Evolutionary conservation across 2,888 invertebrate species (phyloP), one percentile per base, ranked within the genome.

Genomic region (Rhingia rostrata): DNA sequence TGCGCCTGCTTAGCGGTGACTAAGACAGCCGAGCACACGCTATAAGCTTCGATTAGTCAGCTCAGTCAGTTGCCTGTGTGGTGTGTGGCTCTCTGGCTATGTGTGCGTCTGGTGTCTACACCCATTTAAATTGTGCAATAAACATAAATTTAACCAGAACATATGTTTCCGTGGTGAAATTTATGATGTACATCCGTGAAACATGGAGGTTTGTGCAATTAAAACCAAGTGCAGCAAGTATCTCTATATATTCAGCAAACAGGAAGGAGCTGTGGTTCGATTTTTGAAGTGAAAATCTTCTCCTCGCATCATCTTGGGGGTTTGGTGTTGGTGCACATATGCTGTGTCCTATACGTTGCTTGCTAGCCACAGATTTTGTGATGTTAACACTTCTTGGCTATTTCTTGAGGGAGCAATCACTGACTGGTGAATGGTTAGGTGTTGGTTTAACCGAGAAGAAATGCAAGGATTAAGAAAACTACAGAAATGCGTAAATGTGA

Each of bases 111-210:
- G 58, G 35, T 84, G 74, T 75, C 84, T 79, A 80, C 84, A 84
- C 84, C 74, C 75, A 84, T 84, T 80, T 84, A 84, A 84, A 49
- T 75, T 75, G 84, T 74, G 74, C 84, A 84, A 80, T 84, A 84
- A 84, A 75, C 80, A 84, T 84, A 84, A 84, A 84, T 84, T 75
- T 45, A 75, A 66, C 47, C 70, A 70, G 74, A 84, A 84, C 84
- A 84, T 80, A 84, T 84, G 84, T 84, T 84, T 84, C 80, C 80
- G 60, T 64, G 75, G 84, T 80, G 74, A 84, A 84, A 75, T 84
- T 84, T 80, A 75, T 84, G 80, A 84, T 84, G 84, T 80, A 84
- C 84, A 84, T 80, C 66, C 80, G 69, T 80, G 84, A 79, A 70
- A 84, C 79, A 80, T 80, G 74, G 80, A 70, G 69, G 74, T 79